Conservation (phyloP, 2,797 vertebrate species). For the Semotilus atromaculatus region DNA sequence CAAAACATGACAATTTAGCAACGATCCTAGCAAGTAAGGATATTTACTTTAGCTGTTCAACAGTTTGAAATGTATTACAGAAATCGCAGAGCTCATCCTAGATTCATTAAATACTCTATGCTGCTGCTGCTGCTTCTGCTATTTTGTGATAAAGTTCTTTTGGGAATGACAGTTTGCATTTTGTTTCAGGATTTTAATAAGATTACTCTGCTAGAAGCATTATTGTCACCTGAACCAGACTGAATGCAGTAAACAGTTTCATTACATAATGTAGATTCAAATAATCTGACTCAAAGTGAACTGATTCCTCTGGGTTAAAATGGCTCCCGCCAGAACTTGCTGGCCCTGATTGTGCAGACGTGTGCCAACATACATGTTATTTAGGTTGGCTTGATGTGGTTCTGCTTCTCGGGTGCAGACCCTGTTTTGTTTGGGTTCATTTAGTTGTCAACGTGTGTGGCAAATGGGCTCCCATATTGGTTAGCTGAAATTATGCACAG, state of each 20-base stretch:
- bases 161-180: neutral
- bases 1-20: slow-evolving; percentile 12
- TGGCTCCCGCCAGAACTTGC: slow-evolving; percentile 61
- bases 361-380: slow-evolving; percentile 61
- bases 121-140: neutral
- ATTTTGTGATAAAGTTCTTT: neutral
- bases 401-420: slow-evolving; percentile 65
- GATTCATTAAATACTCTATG: neutral
- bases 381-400: slow-evolving; percentile 74
- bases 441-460: slow-evolving; percentile 73
- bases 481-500: slow-evolving; percentile 57
- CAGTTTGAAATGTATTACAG: neutral
- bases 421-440: slow-evolving; percentile 74
- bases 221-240: slow-evolving; percentile 6
- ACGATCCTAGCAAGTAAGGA: neutral
- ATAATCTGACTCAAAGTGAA: slow-evolving; percentile 53
- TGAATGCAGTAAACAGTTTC: slow-evolving; percentile 4
- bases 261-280: slow-evolving; percentile 56
- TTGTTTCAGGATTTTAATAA: slow-evolving; percentile 5
- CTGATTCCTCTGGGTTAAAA: slow-evolving; percentile 61
- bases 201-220: neutral
- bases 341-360: slow-evolving; percentile 67
- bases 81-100: neutral
- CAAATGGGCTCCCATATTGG: slow-evolving; percentile 50
- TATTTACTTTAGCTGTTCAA: slow-evolving; percentile 8